These are phyloP conservation scores for Phengaris arion DNA, from an alignment of 2,888 invertebrate genomes.

Conservation along the genomic window DNA sequence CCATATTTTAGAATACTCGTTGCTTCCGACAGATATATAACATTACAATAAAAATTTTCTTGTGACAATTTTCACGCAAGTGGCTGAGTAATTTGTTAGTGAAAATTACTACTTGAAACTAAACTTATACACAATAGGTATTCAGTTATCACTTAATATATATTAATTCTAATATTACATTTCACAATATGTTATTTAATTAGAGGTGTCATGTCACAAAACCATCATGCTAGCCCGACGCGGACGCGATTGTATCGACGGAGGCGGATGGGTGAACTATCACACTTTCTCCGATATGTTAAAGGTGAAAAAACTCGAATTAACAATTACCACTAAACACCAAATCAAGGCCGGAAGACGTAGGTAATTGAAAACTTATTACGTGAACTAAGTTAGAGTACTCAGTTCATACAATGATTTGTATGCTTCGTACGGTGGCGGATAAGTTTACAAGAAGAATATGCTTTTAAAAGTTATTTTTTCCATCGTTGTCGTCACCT, in stretches of 20 bases:
- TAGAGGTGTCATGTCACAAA: slow-evolving; percentile 8
- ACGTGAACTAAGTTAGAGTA: neutral
- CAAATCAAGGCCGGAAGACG: slow-evolving; percentile 53
- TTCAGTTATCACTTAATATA: neutral
- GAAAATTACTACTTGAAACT: neutral
- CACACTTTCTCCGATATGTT: slow-evolving; percentile 62
- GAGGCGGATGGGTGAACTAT: slow-evolving; percentile 57
- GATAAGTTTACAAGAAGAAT: too few relatives aligned
- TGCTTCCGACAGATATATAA: slow-evolving; percentile 7
- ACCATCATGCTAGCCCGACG: slow-evolving; percentile 13
- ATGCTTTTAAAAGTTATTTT: too few relatives aligned
- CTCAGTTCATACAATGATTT: neutral
- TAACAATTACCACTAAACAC: slow-evolving; percentile 53
- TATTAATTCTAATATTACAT: neutral
- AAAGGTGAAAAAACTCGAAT: slow-evolving; percentile 53
- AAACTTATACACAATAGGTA: neutral
- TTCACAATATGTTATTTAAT: neutral
- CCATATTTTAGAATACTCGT: neutral
- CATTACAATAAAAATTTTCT: neutral
- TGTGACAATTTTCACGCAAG: neutral
- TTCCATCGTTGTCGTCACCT: too few relatives aligned
- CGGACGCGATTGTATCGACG: slow-evolving; percentile 51
- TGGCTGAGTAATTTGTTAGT: neutral
- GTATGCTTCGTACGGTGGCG: too few relatives aligned
- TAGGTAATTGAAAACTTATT: slow-evolving; percentile 30